These are phyloP conservation scores for Melitaea athalia DNA, from an alignment of 2,888 invertebrate species.

Conservation along the genomic window DNA sequence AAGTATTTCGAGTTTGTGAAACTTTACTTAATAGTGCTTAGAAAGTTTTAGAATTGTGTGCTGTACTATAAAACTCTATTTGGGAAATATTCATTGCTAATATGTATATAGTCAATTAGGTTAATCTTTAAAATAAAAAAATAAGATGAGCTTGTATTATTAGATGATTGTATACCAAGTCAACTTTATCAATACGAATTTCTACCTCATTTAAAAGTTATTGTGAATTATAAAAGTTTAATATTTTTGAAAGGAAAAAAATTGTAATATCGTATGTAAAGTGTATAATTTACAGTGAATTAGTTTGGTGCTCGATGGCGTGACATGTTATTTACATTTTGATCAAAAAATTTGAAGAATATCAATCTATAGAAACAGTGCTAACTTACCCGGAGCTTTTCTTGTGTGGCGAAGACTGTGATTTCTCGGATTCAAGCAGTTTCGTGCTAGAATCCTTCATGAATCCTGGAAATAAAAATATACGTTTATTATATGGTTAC, in stretches of 20 bases:
- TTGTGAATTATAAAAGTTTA: constrained; percentile 24
- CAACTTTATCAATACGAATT: too few relatives aligned
- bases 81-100: too few relatives aligned
- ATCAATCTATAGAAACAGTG: not conserved
- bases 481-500: constrained; percentile 8
- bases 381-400: constrained; percentile 74
- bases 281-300: constrained; percentile 46
- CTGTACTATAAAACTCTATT: not conserved
- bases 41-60: not conserved
- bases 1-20: constrained; percentile 23
- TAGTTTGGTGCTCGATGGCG: constrained; percentile 54
- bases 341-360: constrained; percentile 15
- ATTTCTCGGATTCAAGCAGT: constrained; percentile 73
- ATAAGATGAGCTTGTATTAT: too few relatives aligned
- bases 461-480: constrained; percentile 56
- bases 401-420: constrained; percentile 73
- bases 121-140: too few relatives aligned
- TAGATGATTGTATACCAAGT: too few relatives aligned
- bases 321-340: constrained; percentile 65
- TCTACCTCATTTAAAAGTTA: not conserved
- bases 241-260: constrained; percentile 23
- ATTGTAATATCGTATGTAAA: constrained; percentile 17
- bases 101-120: too few relatives aligned
- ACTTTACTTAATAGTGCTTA: constrained; percentile 18
- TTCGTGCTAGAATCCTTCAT: constrained; percentile 77